A percentile compares a stretch with the other conserved stretches of the same genome.
Conservation (phyloP, 2,113 vertebrate genomes). For the Nycticryphes semicollaris region DNA sequence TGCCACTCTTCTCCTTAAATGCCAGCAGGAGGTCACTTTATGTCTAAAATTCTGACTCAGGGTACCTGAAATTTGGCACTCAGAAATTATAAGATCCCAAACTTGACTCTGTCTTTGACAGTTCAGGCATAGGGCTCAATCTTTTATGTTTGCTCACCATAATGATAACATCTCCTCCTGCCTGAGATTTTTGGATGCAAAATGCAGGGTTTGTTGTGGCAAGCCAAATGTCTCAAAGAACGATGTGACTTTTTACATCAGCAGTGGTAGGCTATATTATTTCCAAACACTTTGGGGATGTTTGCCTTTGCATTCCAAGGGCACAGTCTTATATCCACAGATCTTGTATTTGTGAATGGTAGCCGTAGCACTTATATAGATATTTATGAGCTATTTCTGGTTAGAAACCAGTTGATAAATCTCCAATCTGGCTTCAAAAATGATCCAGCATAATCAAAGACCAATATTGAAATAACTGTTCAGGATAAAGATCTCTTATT, state of each 20-base stretch:
- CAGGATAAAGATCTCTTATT: background rate
- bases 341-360: background rate
- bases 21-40: background rate
- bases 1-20: background rate
- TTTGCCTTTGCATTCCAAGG: background rate
- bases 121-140: background rate
- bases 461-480: background rate
- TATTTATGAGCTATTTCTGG: background rate
- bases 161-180: background rate
- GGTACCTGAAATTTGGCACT: background rate
- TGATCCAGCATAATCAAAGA: background rate
- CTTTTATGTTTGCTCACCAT: background rate
- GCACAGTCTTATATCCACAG: background rate
- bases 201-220: background rate
- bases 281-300: background rate
- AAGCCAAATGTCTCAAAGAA: background rate
- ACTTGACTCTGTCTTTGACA: background rate
- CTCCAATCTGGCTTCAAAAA: background rate
- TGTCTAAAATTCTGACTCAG: background rate
- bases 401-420: background rate
- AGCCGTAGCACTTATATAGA: background rate
- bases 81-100: background rate
- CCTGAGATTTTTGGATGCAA: background rate
- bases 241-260: background rate
- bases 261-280: background rate